Conservation (phyloP, 2,113 vertebrate species). For the Poecilia latipinna region DNA sequence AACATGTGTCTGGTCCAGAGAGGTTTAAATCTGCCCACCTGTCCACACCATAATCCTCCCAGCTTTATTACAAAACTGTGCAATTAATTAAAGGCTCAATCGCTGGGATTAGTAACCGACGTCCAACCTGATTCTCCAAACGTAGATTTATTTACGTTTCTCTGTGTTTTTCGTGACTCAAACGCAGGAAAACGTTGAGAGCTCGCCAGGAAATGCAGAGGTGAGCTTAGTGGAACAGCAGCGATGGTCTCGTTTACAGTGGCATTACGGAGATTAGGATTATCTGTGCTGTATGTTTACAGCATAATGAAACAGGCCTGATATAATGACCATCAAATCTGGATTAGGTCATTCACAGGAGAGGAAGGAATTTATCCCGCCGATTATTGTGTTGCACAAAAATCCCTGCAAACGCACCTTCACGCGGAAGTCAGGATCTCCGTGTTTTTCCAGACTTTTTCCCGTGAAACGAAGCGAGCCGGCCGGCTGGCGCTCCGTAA, state of each 20-base stretch:
- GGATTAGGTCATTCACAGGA: slow-evolving; percentile 79
- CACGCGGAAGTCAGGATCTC: background rate
- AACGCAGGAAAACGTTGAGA: background rate
- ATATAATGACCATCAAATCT: slow-evolving; percentile 79
- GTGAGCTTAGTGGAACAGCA: slow-evolving; percentile 29
- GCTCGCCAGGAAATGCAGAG: background rate
- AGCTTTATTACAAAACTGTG: slow-evolving; percentile 72
- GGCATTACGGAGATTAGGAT: slow-evolving; percentile 78
- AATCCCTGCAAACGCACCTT: slow-evolving; percentile 38
- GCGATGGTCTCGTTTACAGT: slow-evolving; percentile 59
- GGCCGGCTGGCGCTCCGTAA: background rate
- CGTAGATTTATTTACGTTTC: background rate
- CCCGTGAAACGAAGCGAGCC: background rate
- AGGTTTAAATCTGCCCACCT: slow-evolving; percentile 78
- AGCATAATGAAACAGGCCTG: slow-evolving; percentile 72
- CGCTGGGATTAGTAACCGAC: slow-evolving; percentile 72
- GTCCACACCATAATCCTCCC: slow-evolving; percentile 74
- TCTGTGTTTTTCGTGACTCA: background rate
- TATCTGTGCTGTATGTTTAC: slow-evolving; percentile 75
- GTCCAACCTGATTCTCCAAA: slow-evolving; percentile 61
- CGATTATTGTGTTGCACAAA: slow-evolving; percentile 57
- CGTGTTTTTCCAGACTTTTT: background rate
- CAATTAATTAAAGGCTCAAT: slow-evolving; percentile 79
- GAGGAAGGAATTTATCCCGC: slow-evolving; percentile 55
- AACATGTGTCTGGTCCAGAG: slow-evolving; percentile 74